phyloP scores from a whole-genome alignment of 2,888 invertebrate genomes.

The Sesia apiformis region DNA sequence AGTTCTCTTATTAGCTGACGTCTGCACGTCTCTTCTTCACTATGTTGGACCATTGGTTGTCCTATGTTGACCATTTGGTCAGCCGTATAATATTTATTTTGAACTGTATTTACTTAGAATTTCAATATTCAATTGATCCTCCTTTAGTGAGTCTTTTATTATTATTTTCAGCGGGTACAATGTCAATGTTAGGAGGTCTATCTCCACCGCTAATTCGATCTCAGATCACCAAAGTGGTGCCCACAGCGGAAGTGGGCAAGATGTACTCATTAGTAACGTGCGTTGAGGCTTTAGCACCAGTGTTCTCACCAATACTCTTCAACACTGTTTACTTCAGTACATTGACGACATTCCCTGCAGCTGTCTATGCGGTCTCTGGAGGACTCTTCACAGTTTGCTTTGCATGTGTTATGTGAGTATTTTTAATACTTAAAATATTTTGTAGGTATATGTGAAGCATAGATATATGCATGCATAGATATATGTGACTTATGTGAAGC shows the following conservation, averaged over 20 bases:
- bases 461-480: too few species aligned
- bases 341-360: slow-evolving; percentile 7
- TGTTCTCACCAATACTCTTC: slow-evolving; percentile 10
- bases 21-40: too few species aligned
- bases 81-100: too few species aligned
- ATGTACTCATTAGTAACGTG: slow-evolving; percentile 10
- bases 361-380: slow-evolving; percentile 10
- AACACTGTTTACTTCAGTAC: slow-evolving; percentile 8
- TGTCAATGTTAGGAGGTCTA: slow-evolving; percentile 10
- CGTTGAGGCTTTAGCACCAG: slow-evolving; percentile 8
- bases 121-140: background rate
- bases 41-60: too few species aligned
- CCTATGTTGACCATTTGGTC: too few species aligned
- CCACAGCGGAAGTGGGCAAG: slow-evolving; percentile 7
- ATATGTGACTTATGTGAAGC: too few species aligned
- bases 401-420: slow-evolving; percentile 9
- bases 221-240: slow-evolving; percentile 10
- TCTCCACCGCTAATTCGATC: slow-evolving; percentile 11
- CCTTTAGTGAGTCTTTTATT: background rate
- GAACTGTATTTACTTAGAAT: too few species aligned
- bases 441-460: too few species aligned
- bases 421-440: background rate
- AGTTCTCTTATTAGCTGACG: too few species aligned
- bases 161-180: slow-evolving; percentile 7
- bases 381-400: slow-evolving; percentile 6